Conservation (phyloP, 2,888 invertebrate species). For the Phyllotreta cruciferae region DNA sequence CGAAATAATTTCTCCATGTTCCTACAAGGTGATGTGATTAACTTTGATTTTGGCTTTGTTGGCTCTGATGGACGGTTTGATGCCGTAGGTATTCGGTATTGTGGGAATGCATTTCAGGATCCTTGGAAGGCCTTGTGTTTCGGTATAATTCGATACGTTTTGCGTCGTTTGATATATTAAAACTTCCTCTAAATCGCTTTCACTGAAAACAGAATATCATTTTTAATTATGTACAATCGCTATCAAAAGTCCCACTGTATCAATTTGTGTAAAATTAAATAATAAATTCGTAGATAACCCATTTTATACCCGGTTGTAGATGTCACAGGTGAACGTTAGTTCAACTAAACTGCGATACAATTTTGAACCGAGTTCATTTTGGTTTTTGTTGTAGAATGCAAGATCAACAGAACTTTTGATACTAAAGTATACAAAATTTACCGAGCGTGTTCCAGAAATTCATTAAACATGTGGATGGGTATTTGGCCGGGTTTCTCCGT, state of each 20-base stretch:
- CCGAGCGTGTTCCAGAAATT: constrained; percentile 69
- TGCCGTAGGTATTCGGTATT: constrained; percentile 44
- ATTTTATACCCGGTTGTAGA: too few species aligned
- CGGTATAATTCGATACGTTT: constrained; percentile 47
- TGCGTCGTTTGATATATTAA: constrained; percentile 62
- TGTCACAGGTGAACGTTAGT: too few species aligned
- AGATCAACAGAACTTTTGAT: too few species aligned
- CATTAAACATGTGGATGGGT: constrained; percentile 65
- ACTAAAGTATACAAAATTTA: too few species aligned
- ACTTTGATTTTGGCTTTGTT: constrained; percentile 38
- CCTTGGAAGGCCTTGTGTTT: constrained; percentile 51
- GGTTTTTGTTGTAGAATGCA: too few species aligned
- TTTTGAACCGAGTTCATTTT: too few species aligned
- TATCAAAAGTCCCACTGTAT: constrained; percentile 10
- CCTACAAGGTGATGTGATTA: constrained; percentile 16
- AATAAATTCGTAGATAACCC: too few species aligned
- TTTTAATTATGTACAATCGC: not conserved
- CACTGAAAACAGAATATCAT: constrained; percentile 60
- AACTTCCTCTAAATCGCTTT: constrained; percentile 76
- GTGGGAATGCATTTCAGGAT: constrained; percentile 57
- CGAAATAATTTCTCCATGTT: constrained; percentile 5
- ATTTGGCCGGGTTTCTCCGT: constrained; percentile 70
- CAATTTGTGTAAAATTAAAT: too few species aligned
- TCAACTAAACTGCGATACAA: too few species aligned
- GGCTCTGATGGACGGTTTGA: constrained; percentile 44